A percentile compares a stretch with the other conserved stretches of the same genome.
Evolutionary conservation across 2,797 vertebrate genomes (phyloP).

Genomic region (Myotis vivesi): DNA sequence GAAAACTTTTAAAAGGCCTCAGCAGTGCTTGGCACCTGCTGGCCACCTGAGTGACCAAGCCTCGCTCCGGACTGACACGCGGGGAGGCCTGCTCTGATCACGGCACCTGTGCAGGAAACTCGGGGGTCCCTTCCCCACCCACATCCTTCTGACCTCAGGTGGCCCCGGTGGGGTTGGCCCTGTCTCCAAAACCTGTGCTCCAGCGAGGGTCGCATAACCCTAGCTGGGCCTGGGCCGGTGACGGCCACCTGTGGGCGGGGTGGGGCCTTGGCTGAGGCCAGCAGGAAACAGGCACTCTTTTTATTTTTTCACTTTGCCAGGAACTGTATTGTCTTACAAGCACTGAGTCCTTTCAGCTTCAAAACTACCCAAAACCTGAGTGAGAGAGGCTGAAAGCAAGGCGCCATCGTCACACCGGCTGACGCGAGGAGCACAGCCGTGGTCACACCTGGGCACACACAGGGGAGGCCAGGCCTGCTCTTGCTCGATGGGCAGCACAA

Average conservation of each 20-base stretch:
- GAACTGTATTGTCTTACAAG: neutral
- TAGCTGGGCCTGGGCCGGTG: neutral
- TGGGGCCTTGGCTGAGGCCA: neutral
- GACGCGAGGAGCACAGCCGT: accelerated
- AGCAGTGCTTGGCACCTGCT: slow-evolving; percentile 36
- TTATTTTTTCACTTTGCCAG: neutral
- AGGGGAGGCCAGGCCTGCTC: accelerated
- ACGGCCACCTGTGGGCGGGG: no score
- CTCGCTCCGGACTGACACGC: neutral
- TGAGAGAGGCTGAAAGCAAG: neutral
- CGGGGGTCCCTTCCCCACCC: no score
- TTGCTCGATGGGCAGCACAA: neutral
- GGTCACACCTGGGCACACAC: neutral
- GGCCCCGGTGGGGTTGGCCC: neutral
- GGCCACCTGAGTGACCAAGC: neutral
- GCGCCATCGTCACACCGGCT: neutral
- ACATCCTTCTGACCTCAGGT: neutral
- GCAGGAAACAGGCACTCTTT: neutral
- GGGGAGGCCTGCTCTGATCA: no score
- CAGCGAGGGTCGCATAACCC: neutral
- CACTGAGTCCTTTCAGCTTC: neutral
- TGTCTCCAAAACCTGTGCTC: neutral
- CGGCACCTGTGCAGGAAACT: no score
- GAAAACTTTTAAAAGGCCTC: slow-evolving; percentile 69
- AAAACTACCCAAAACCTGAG: neutral